Conservation (phyloP, 2,888 invertebrate genomes). For the Cryptus viduatorius region DNA sequence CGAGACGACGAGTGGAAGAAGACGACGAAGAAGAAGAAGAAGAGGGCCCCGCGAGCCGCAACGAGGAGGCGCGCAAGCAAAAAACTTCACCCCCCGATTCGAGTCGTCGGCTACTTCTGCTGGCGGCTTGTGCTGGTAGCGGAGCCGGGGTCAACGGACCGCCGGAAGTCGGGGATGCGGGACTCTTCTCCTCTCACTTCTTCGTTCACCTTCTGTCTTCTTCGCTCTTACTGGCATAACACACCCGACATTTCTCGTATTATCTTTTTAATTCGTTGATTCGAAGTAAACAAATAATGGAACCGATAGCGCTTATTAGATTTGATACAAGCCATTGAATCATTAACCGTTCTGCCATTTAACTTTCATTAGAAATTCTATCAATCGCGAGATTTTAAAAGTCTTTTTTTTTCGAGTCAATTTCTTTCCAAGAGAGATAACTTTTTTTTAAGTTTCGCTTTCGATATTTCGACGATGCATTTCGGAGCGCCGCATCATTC, state of each 20-base stretch:
- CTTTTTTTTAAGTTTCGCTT: too few relatives aligned
- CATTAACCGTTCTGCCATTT: not conserved
- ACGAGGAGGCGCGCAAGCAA: constrained; percentile 62
- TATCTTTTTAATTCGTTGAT: constrained; percentile 52
- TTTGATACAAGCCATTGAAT: too few relatives aligned
- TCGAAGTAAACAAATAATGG: constrained; percentile 56
- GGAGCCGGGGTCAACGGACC: constrained; percentile 82
- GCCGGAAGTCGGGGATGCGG: constrained; percentile 82
- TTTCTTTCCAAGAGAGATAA: not conserved
- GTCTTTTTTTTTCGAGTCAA: not conserved
- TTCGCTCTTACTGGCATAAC: constrained; percentile 45
- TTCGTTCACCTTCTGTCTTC: constrained; percentile 56
- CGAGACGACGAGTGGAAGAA: constrained; percentile 37
- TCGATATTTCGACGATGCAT: too few relatives aligned
- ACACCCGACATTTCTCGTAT: constrained; percentile 50
- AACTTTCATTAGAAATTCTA: not conserved
- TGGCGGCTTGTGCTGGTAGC: constrained; percentile 64
- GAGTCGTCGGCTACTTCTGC: constrained; percentile 68
- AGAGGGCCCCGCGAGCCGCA: constrained; percentile 62
- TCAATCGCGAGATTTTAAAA: not conserved
- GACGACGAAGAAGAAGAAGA: constrained; percentile 52
- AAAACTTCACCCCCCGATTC: constrained; percentile 71
- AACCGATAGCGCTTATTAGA: not conserved
- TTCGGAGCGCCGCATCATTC: not conserved
- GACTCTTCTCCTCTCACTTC: constrained; percentile 61